Conservation (phyloP, 1,140 invertebrate genomes). For the Monochamus saltuarius region DNA sequence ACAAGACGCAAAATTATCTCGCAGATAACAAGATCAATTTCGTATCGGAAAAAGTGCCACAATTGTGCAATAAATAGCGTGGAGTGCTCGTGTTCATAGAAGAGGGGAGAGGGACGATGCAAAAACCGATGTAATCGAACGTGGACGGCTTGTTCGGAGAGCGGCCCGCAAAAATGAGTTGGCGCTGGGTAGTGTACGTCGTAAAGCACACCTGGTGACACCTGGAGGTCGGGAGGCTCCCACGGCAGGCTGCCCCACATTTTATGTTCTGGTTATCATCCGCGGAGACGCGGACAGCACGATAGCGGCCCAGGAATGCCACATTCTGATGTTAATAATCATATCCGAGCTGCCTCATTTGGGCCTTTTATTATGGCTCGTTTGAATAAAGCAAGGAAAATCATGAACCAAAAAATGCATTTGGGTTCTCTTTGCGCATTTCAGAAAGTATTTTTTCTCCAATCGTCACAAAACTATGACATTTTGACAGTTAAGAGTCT, state of each 20-base stretch:
- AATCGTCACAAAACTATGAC: too few species aligned
- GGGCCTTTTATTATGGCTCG: too few species aligned
- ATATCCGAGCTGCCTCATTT: too few species aligned
- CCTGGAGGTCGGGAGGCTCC: slow-evolving; percentile 32
- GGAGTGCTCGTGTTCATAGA: slow-evolving; percentile 24
- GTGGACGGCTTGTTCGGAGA: slow-evolving; percentile 21
- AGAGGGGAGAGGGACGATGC: slow-evolving; percentile 2
- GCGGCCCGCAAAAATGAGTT: slow-evolving; percentile 25
- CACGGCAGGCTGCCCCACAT: slow-evolving; percentile 30
- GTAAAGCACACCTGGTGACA: slow-evolving; percentile 32
- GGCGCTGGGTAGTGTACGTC: slow-evolving; percentile 22
- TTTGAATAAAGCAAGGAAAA: too few species aligned
- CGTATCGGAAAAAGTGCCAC: slow-evolving; percentile 20
- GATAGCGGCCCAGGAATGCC: too few species aligned
- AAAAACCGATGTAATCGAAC: slow-evolving; percentile 26
- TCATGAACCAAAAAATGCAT: too few species aligned
- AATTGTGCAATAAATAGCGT: slow-evolving; percentile 22
- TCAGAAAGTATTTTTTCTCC: too few species aligned
- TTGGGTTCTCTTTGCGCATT: too few species aligned
- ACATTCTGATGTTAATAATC: too few species aligned
- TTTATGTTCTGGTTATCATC: slow-evolving; percentile 23
- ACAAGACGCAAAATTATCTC: slow-evolving; percentile 9
- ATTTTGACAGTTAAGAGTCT: too few species aligned
- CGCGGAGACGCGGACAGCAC: neutral
- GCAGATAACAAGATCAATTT: slow-evolving; percentile 22